A percentile compares a stretch with the other conserved stretches of the same genome.
phyloP scores from a whole-genome alignment of 1,140 invertebrate genomes.

The Pseudomyrmex concolor region DNA sequence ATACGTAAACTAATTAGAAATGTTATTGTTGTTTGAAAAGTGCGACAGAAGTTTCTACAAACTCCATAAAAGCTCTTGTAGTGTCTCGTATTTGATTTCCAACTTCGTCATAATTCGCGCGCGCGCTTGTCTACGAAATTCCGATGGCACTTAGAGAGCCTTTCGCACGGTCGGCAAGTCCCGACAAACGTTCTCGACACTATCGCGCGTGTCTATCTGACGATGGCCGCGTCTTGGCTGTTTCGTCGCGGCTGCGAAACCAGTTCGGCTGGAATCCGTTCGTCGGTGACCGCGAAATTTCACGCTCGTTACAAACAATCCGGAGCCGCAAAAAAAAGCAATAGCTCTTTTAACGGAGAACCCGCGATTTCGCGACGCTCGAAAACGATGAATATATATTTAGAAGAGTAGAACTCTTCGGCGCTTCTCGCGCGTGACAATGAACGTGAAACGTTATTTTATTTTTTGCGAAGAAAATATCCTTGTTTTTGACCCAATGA shows the following conservation, averaged over 20 bases:
- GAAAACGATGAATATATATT: background rate
- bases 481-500: too few species aligned
- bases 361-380: conserved; percentile 26
- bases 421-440: too few species aligned
- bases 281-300: conserved; percentile 48
- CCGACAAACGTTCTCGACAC: conserved; percentile 54
- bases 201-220: conserved; percentile 57
- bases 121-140: conserved; percentile 26
- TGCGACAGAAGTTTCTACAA: background rate
- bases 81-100: background rate
- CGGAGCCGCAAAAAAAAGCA: conserved; percentile 31
- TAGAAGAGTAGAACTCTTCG: too few species aligned
- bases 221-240: conserved; percentile 20
- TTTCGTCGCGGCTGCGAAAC: conserved; percentile 51
- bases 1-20: background rate
- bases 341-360: conserved; percentile 18
- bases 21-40: background rate
- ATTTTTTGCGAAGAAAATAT: too few species aligned
- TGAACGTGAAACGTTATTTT: too few species aligned
- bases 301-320: conserved; percentile 58
- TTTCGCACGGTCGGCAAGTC: conserved; percentile 48
- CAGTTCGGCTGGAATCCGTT: conserved; percentile 12
- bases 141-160: conserved; percentile 42
- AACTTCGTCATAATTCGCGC: conserved; percentile 31
- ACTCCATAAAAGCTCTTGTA: background rate